These are phyloP conservation scores for Lepidurus packardi DNA, from an alignment of 1,140 invertebrate species.

Conservation along the genomic window DNA sequence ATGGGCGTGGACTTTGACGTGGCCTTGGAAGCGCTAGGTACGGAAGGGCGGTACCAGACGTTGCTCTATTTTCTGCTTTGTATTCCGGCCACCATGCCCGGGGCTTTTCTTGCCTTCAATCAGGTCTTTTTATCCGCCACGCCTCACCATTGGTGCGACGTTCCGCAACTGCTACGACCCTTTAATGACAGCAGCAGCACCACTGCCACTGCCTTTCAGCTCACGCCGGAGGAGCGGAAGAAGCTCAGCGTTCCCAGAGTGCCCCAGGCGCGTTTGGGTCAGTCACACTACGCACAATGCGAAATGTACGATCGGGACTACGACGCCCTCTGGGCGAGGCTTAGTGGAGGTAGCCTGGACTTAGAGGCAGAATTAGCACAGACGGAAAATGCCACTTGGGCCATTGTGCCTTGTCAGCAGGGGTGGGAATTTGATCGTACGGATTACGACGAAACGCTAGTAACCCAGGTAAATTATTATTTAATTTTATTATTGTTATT, in stretches of 20 bases:
- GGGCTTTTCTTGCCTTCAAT: slow-evolving; percentile 61
- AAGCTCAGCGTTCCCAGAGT: slow-evolving; percentile 36
- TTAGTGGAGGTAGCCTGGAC: neutral
- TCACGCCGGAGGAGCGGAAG: slow-evolving; percentile 25
- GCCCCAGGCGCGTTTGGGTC: neutral
- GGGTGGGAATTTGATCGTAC: slow-evolving; percentile 46
- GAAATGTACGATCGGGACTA: slow-evolving; percentile 39
- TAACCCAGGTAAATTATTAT: slow-evolving; percentile 43
- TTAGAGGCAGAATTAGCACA: neutral
- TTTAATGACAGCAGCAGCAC: slow-evolving; percentile 33
- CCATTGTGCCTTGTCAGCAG: slow-evolving; percentile 40
- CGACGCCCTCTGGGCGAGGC: neutral
- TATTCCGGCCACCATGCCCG: slow-evolving; percentile 59
- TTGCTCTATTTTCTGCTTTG: slow-evolving; percentile 62
- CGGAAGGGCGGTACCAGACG: slow-evolving; percentile 62
- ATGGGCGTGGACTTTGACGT: slow-evolving; percentile 57
- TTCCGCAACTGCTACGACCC: slow-evolving; percentile 53
- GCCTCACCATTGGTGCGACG: slow-evolving; percentile 71
- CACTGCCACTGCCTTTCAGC: slow-evolving; percentile 35
- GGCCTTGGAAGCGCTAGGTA: slow-evolving; percentile 58
- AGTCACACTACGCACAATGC: slow-evolving; percentile 35
- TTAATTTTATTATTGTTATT: slow-evolving; percentile 5
- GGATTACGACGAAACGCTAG: slow-evolving; percentile 44
- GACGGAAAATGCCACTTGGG: slow-evolving; percentile 37
- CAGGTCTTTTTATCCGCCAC: slow-evolving; percentile 74